phyloP scores from a whole-genome alignment of 2,113 vertebrate species.

The Zosterops japonicus region DNA sequence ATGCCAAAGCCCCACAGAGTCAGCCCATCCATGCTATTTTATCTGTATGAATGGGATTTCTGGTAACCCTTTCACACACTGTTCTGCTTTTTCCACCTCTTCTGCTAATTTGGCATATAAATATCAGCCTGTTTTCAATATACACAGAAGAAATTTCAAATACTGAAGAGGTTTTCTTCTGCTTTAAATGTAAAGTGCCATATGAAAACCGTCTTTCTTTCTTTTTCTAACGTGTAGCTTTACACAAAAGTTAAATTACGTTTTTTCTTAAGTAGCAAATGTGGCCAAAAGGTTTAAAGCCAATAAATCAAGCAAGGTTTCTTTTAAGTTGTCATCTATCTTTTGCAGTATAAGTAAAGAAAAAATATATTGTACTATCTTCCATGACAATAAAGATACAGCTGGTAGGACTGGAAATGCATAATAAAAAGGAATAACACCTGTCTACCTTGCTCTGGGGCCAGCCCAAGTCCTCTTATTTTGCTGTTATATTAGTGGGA shows the following conservation, averaged over 20 bases:
- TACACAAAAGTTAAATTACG: background rate
- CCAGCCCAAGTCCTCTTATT: conserved; percentile 14
- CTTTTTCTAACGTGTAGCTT: background rate
- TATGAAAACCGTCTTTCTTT: background rate
- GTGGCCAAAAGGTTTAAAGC: conserved; percentile 31
- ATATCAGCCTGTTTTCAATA: background rate
- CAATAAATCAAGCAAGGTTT: conserved; percentile 20
- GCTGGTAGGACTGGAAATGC: background rate
- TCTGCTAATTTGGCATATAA: background rate
- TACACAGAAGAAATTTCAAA: background rate
- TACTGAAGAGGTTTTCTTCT: background rate
- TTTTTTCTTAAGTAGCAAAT: background rate
- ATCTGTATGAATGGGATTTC: background rate
- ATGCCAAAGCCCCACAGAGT: background rate
- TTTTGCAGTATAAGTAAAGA: background rate
- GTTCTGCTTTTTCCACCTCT: background rate
- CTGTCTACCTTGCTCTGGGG: background rate
- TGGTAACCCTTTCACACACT: background rate
- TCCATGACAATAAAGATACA: background rate
- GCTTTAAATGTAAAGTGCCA: background rate
- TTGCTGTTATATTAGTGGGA: background rate
- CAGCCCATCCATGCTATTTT: background rate
- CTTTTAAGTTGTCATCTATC: conserved; percentile 8
- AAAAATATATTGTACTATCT: background rate
- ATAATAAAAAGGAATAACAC: background rate